These are phyloP conservation scores for Limnephilus rhombicus DNA, from an alignment of 2,888 invertebrate species.

Conservation along the genomic window DNA sequence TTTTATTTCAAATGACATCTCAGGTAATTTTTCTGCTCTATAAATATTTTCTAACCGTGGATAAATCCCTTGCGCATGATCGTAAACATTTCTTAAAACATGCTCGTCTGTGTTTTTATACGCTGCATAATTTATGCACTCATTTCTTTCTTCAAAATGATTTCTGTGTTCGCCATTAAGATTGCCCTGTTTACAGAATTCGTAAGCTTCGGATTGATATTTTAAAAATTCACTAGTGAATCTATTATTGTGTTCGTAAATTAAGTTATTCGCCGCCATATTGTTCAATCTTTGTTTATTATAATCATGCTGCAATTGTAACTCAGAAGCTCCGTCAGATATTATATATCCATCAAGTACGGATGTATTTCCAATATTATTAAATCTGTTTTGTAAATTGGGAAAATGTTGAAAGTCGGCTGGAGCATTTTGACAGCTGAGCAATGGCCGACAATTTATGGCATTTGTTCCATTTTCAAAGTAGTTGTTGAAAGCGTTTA, in stretches of 20 bases:
- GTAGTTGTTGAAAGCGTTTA: neutral
- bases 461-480: constrained; percentile 29
- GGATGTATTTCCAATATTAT: neutral
- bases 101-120: constrained; percentile 13
- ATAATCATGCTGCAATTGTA: constrained; percentile 42
- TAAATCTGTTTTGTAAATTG: constrained; percentile 36
- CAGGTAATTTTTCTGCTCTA: constrained; percentile 41
- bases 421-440: constrained; percentile 32
- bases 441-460: constrained; percentile 2
- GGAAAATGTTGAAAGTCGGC: constrained; percentile 22
- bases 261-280: constrained; percentile 18
- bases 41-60: constrained; percentile 24
- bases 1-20: constrained; percentile 8
- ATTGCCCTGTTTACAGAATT: constrained; percentile 17
- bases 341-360: constrained; percentile 31
- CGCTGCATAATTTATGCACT: neutral
- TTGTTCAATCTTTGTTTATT: constrained; percentile 45
- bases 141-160: constrained; percentile 43
- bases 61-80: constrained; percentile 6
- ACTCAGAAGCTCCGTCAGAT: constrained; percentile 3
- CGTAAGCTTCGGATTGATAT: constrained; percentile 45
- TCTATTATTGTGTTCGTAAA: constrained; percentile 8
- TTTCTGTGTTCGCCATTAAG: constrained; percentile 12
- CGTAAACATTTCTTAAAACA: constrained; percentile 28
- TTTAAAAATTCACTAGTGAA: constrained; percentile 45